A percentile compares a stretch with the other conserved stretches of the same genome.
These are phyloP conservation scores for Nautilus pompilius DNA, from an alignment of 1,140 invertebrate genomes.

Conservation along the genomic window DNA sequence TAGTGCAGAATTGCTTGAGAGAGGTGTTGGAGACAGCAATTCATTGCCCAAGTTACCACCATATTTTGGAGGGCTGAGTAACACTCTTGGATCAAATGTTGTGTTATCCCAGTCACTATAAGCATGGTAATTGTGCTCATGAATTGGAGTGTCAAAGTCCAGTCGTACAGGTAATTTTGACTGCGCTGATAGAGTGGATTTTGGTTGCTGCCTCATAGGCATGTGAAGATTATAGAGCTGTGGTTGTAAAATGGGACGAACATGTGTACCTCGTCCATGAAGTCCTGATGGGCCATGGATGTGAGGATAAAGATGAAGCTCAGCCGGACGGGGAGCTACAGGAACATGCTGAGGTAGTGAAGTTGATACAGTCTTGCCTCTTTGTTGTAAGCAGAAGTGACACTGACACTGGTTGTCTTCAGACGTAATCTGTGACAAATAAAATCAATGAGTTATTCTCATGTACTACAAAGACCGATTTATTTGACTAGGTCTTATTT, in stretches of 20 bases:
- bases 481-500: too few species aligned
- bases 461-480: not conserved
- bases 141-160: constrained; percentile 42
- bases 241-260: constrained; percentile 39
- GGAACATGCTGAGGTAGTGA: constrained; percentile 42
- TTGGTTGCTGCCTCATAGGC: constrained; percentile 24
- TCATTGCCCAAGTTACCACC: constrained; percentile 26
- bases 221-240: constrained; percentile 49
- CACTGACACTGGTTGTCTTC: constrained; percentile 49
- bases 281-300: constrained; percentile 51
- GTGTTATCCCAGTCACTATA: constrained; percentile 52
- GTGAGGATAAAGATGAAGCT: constrained; percentile 55
- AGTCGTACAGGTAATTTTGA: constrained; percentile 37
- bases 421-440: constrained; percentile 23
- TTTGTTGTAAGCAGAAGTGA: constrained; percentile 49
- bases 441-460: not conserved
- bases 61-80: constrained; percentile 26
- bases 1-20: constrained; percentile 27
- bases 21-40: constrained; percentile 34
- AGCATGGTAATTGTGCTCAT: constrained; percentile 48
- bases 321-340: constrained; percentile 34
- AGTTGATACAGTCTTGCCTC: constrained; percentile 42
- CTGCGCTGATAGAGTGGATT: constrained; percentile 26
- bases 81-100: constrained; percentile 24
- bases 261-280: constrained; percentile 18